Evolutionary conservation across 2,113 vertebrate species (phyloP).

Genomic region (Aphyosemion australe): DNA sequence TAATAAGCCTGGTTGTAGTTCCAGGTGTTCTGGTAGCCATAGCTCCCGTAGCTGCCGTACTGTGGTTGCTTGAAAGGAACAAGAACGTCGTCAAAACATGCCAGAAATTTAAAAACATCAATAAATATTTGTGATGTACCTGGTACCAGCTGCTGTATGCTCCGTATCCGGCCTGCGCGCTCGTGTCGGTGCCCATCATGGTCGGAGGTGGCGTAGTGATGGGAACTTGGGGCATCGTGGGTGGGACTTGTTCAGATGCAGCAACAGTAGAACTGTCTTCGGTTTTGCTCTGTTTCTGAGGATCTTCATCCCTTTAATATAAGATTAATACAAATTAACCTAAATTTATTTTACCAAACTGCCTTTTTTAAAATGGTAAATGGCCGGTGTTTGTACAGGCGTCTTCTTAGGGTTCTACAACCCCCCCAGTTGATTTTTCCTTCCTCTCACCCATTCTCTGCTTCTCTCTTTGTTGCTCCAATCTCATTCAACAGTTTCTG

Average conservation of each 20-base stretch:
- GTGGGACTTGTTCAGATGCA: conserved; percentile 38
- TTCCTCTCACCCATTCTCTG: conserved; percentile 81
- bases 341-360: not conserved
- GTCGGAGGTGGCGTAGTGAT: conserved; percentile 73
- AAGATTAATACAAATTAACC: not conserved
- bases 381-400: no score
- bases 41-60: conserved; percentile 71
- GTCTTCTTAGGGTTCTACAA: no score
- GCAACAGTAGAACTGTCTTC: conserved; percentile 64
- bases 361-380: no score
- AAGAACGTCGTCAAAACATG: not conserved
- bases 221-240: conserved; percentile 62
- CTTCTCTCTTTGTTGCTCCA: conserved; percentile 76
- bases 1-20: conserved; percentile 84
- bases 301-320: conserved; percentile 71
- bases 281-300: conserved; percentile 75
- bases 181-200: conserved; percentile 71
- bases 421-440: no score
- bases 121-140: conserved; percentile 56
- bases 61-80: conserved; percentile 73
- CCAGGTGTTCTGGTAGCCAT: conserved; percentile 82
- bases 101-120: no score
- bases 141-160: conserved; percentile 82
- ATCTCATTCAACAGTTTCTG: conserved; percentile 84
- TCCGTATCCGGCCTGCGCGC: conserved; percentile 61